Conservation (phyloP, 2,888 invertebrate species). For the Coleophora deauratella region DNA sequence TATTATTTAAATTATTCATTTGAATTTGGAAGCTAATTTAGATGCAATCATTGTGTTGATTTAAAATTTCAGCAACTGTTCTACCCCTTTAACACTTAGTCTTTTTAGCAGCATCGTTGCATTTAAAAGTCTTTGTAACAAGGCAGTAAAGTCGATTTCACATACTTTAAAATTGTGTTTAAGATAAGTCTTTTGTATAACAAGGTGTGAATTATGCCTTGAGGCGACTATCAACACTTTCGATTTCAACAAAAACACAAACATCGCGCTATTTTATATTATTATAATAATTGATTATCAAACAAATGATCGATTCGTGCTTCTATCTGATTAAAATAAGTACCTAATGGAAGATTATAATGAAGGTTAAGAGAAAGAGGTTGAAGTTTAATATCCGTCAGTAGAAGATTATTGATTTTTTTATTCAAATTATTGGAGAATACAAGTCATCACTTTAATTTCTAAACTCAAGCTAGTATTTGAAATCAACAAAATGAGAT, state of each 20-base stretch:
- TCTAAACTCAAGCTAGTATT: no score
- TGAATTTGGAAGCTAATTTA: neutral
- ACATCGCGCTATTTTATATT: constrained; percentile 23
- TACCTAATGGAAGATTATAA: no score
- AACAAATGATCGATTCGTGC: constrained; percentile 14
- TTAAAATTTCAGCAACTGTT: constrained; percentile 19
- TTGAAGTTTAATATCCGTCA: no score
- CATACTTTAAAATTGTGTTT: no score
- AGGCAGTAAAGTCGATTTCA: no score
- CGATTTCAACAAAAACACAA: constrained; percentile 25
- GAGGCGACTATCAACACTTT: constrained; percentile 46
- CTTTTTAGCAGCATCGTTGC: constrained; percentile 3
- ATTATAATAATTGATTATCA: constrained; percentile 44
- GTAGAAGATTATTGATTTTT: no score
- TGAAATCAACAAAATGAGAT: no score
- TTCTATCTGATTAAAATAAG: neutral
- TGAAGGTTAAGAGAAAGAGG: no score
- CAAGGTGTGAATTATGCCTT: constrained; percentile 38
- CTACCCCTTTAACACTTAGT: constrained; percentile 3
- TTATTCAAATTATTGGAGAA: no score
- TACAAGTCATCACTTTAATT: no score
- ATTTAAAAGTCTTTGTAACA: no score
- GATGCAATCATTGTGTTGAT: constrained; percentile 1
- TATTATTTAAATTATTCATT: constrained; percentile 2
- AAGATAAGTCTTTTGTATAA: neutral